Evolutionary conservation across 2,113 vertebrate genomes (phyloP).

Genomic region (Trichechus manatus): DNA sequence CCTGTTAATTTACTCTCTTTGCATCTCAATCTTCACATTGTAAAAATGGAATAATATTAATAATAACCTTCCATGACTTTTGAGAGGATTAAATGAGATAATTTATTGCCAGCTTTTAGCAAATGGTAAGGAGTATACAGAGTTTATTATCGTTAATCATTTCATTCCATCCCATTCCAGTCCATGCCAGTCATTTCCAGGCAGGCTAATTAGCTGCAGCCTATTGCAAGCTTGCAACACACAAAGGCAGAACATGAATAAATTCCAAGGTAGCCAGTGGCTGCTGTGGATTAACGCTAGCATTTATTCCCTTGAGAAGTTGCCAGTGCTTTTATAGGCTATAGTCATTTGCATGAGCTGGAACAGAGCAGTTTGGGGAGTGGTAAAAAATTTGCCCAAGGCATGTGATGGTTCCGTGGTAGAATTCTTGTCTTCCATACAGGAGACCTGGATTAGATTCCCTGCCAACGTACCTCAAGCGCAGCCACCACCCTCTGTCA

Average conservation of each 20-base stretch:
- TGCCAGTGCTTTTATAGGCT: rapidly evolving
- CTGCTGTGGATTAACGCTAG: neutral
- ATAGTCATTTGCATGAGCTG: neutral
- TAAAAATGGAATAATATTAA: neutral
- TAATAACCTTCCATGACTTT: neutral
- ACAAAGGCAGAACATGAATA: neutral
- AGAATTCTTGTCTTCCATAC: neutral
- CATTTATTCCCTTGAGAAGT: neutral
- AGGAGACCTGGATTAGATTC: neutral
- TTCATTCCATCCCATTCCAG: neutral
- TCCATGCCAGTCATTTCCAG: neutral
- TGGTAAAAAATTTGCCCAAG: neutral
- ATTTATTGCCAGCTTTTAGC: neutral
- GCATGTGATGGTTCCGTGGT: neutral
- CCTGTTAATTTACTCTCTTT: neutral
- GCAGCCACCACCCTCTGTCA: neutral
- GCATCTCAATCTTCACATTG: neutral
- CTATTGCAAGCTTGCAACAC: neutral
- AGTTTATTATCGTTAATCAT: neutral
- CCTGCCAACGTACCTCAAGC: neutral
- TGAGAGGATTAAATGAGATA: neutral
- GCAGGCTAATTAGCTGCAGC: neutral
- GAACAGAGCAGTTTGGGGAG: neutral
- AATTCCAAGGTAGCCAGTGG: neutral
- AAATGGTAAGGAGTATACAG: neutral